These are phyloP conservation scores for Catocala fraxini DNA, from an alignment of 2,888 invertebrate genomes.

Conservation along the genomic window DNA sequence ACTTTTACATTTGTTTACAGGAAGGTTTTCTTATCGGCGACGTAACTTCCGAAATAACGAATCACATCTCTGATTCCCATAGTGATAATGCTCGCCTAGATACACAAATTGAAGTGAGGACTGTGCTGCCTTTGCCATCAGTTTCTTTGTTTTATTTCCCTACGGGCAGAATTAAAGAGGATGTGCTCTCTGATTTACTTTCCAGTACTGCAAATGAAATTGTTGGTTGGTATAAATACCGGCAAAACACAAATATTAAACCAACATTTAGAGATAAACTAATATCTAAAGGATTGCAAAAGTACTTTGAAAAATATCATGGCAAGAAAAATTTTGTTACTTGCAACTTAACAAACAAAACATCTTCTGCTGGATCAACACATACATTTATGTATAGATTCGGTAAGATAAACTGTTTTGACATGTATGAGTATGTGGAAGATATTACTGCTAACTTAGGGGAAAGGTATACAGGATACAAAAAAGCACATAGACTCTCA, in stretches of 20 bases:
- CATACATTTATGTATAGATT: slow-evolving; percentile 89
- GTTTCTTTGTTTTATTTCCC: slow-evolving; percentile 87
- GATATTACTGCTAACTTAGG: slow-evolving; percentile 86
- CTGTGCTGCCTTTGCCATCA: slow-evolving; percentile 88
- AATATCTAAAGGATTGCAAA: slow-evolving; percentile 88
- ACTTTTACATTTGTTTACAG: slow-evolving; percentile 60
- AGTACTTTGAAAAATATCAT: slow-evolving; percentile 85
- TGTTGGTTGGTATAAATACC: slow-evolving; percentile 91
- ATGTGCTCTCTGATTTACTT: slow-evolving; percentile 84
- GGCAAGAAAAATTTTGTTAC: slow-evolving; percentile 88
- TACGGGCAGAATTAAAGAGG: slow-evolving; percentile 86
- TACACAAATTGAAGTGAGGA: slow-evolving; percentile 88
- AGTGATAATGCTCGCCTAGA: slow-evolving; percentile 88
- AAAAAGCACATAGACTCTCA: slow-evolving; percentile 69
- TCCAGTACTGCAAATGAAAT: slow-evolving; percentile 85
- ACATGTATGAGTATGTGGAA: slow-evolving; percentile 85
- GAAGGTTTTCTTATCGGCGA: slow-evolving; percentile 90
- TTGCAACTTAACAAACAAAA: slow-evolving; percentile 87
- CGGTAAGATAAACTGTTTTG: slow-evolving; percentile 86
- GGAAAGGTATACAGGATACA: slow-evolving; percentile 82
- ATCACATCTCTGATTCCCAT: slow-evolving; percentile 90
- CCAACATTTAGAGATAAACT: slow-evolving; percentile 89
- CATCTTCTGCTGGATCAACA: slow-evolving; percentile 84
- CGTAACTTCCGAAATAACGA: slow-evolving; percentile 88
- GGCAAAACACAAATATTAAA: slow-evolving; percentile 83